phyloP scores from a whole-genome alignment of 1,140 invertebrate species.

The Drosophila nannoptera region DNA sequence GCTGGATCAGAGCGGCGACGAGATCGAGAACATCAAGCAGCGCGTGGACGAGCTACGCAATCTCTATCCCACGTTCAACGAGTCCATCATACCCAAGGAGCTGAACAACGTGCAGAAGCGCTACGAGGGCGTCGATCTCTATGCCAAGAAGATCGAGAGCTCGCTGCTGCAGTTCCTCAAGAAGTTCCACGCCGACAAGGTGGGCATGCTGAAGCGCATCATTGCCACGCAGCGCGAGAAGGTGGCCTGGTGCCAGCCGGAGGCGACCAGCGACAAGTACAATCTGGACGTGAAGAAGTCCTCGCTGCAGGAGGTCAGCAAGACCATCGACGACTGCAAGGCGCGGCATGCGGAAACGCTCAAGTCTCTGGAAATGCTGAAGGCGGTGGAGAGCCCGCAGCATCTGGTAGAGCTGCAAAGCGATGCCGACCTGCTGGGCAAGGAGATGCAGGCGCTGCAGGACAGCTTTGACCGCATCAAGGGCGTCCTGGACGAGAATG shows the following conservation, averaged over 20 bases:
- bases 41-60: slow-evolving; percentile 86
- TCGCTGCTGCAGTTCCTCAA: slow-evolving; percentile 89
- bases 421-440: slow-evolving; percentile 83
- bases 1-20: slow-evolving; percentile 83
- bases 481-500: slow-evolving; percentile 84
- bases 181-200: slow-evolving; percentile 92
- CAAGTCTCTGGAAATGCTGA: slow-evolving; percentile 84
- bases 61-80: slow-evolving; percentile 88
- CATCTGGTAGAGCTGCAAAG: slow-evolving; percentile 82
- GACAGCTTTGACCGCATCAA: slow-evolving; percentile 85
- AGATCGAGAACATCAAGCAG: slow-evolving; percentile 84
- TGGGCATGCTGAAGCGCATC: slow-evolving; percentile 88
- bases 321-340: slow-evolving; percentile 85
- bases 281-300: slow-evolving; percentile 95
- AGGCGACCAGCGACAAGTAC: slow-evolving; percentile 91
- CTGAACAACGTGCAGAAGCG: slow-evolving; percentile 87
- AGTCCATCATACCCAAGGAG: slow-evolving; percentile 89
- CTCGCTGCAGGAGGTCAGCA: slow-evolving; percentile 88
- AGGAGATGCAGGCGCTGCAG: slow-evolving; percentile 85
- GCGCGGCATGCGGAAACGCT: slow-evolving; percentile 84
- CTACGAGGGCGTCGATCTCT: slow-evolving; percentile 85
- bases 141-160: slow-evolving; percentile 90
- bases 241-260: slow-evolving; percentile 93
- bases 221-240: slow-evolving; percentile 91
- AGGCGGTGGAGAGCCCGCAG: slow-evolving; percentile 84